phyloP scores from a whole-genome alignment of 2,797 vertebrate genomes.

The Dermochelys coriacea region DNA sequence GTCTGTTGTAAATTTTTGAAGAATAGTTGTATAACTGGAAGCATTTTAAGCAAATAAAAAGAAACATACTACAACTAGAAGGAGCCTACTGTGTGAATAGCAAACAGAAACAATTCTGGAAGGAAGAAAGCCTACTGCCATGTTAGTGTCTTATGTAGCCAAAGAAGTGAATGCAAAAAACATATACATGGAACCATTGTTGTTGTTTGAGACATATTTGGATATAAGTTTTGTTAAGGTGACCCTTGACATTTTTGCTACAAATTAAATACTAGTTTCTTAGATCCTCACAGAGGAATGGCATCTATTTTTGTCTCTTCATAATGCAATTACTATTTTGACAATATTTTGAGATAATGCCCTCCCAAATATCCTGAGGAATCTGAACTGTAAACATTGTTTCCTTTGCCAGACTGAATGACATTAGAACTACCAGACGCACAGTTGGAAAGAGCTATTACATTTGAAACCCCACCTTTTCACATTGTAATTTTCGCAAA shows the following conservation, averaged over 20 bases:
- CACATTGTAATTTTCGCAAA: neutral
- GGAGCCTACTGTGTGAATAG: neutral
- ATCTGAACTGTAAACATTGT: neutral
- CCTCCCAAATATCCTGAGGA: neutral
- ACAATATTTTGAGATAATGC: neutral
- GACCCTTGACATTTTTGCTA: neutral
- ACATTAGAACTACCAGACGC: neutral
- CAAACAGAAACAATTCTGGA: conserved; percentile 20
- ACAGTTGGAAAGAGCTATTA: accelerated
- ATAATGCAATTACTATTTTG: neutral
- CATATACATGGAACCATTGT: neutral
- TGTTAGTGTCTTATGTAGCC: neutral
- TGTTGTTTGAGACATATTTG: neutral
- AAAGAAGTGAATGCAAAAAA: neutral
- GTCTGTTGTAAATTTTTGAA: conserved; percentile 43
- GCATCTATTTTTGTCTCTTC: neutral
- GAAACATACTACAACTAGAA: conserved; percentile 40
- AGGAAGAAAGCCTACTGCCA: neutral
- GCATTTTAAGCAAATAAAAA: conserved; percentile 65
- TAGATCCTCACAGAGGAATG: neutral
- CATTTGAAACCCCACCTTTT: neutral
- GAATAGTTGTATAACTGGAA: conserved; percentile 43
- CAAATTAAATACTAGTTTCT: neutral
- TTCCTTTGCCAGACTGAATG: neutral
- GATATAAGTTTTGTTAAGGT: neutral